These are phyloP conservation scores for Gadus macrocephalus DNA, from an alignment of 2,113 vertebrate species.

Conservation along the genomic window DNA sequence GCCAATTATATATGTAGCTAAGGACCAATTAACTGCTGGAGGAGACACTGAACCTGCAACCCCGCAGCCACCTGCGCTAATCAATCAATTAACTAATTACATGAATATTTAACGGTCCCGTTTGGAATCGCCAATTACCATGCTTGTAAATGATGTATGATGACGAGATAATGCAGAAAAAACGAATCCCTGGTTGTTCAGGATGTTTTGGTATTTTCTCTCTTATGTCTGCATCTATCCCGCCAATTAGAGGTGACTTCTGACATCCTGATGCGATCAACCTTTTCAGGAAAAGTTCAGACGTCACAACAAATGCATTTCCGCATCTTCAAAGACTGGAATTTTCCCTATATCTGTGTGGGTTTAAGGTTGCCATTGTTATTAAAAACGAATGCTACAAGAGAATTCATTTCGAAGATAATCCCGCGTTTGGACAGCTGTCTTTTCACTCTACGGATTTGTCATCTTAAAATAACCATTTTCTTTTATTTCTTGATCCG, in stretches of 20 bases:
- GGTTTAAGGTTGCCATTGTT: constrained; percentile 39
- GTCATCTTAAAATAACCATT: constrained; percentile 49
- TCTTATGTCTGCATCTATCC: constrained; percentile 3
- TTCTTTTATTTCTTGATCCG: constrained; percentile 27
- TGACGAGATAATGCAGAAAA: constrained; percentile 29
- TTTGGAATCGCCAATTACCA: constrained; percentile 62
- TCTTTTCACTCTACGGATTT: constrained; percentile 52
- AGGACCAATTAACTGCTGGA: constrained; percentile 64
- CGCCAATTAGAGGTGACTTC: constrained; percentile 23
- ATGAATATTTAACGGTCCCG: constrained; percentile 60
- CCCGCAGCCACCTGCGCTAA: constrained; percentile 57
- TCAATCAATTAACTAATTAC: constrained; percentile 72
- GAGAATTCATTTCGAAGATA: constrained; percentile 52
- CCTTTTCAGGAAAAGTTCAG: constrained; percentile 30
- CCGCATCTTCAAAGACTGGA: constrained; percentile 47
- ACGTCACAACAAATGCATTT: constrained; percentile 30
- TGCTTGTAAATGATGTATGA: constrained; percentile 20
- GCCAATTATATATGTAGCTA: constrained; percentile 60
- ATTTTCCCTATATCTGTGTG: constrained; percentile 31
- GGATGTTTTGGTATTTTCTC: constrained; percentile 13
- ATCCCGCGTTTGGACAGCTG: constrained; percentile 58
- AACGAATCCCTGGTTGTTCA: constrained; percentile 2
- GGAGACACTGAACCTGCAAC: constrained; percentile 41
- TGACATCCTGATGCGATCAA: constrained; percentile 28
- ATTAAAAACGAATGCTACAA: constrained; percentile 37